These are phyloP conservation scores for Nibea albiflora DNA, from an alignment of 2,113 vertebrate species.

Conservation along the genomic window DNA sequence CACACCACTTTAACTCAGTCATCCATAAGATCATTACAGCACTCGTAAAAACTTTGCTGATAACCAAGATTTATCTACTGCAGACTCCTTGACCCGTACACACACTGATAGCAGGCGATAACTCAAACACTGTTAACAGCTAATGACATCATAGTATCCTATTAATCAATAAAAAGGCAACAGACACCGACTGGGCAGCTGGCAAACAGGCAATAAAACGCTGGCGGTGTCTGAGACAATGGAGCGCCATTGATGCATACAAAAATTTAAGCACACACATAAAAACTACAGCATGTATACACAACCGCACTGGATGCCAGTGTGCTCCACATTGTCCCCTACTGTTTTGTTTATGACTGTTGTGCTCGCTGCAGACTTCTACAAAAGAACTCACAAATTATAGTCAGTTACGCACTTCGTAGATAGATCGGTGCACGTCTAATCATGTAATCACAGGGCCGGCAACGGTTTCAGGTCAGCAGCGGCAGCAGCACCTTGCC, in stretches of 20 bases:
- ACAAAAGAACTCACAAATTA: not conserved
- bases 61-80: conserved; percentile 27
- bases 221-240: conserved; percentile 8
- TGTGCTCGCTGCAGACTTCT: conserved; percentile 13
- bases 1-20: conserved; percentile 17
- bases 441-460: not conserved
- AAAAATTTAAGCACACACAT: not conserved
- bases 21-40: conserved; percentile 8
- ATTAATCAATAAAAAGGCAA: conserved; percentile 30
- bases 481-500: not conserved
- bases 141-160: not conserved
- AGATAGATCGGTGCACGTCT: not conserved
- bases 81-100: conserved; percentile 36
- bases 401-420: not conserved
- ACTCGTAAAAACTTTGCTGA: conserved; percentile 39
- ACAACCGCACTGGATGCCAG: conserved; percentile 1
- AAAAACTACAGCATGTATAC: not conserved
- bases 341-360: conserved; percentile 7
- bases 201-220: conserved; percentile 36
- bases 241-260: not conserved
- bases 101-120: conserved; percentile 33
- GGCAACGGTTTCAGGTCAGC: not conserved
- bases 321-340: not conserved
- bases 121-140: conserved; percentile 12
- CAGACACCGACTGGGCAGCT: not conserved